Conservation (phyloP, 1,140 invertebrate species). For the Rhynchophorus ferrugineus region DNA sequence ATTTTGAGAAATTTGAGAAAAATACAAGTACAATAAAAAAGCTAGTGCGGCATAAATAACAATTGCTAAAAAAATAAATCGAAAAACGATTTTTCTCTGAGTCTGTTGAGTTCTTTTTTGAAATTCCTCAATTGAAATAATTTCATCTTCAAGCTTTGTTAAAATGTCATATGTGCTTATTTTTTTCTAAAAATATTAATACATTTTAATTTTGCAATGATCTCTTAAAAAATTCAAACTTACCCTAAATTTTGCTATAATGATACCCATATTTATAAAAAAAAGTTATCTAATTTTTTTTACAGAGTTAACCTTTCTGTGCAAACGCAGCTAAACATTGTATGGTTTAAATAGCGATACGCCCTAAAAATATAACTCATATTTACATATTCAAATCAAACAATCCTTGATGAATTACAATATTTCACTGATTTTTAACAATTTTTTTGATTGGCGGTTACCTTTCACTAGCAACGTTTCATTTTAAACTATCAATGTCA, state of each 20-base stretch:
- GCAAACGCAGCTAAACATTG: not conserved
- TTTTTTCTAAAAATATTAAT: conserved; percentile 59
- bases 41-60: conserved; percentile 70
- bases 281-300: not conserved
- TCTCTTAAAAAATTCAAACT: conserved; percentile 13
- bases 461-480: too few relatives aligned
- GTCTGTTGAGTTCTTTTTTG: conserved; percentile 67
- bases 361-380: not conserved
- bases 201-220: not conserved
- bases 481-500: too few relatives aligned
- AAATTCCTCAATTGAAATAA: conserved; percentile 72
- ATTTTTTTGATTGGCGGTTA: too few relatives aligned
- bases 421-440: too few relatives aligned
- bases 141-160: conserved; percentile 72
- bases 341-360: not conserved
- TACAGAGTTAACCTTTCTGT: conserved; percentile 6
- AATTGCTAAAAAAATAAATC: conserved; percentile 71
- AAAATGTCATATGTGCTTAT: conserved; percentile 69
- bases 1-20: conserved; percentile 58
- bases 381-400: not conserved
- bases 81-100: conserved; percentile 71
- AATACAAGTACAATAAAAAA: conserved; percentile 71
- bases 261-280: conserved; percentile 32
- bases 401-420: not conserved
- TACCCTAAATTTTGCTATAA: conserved; percentile 37